phyloP scores from a whole-genome alignment of 2,113 vertebrate species.

The Pholis gunnellus region DNA sequence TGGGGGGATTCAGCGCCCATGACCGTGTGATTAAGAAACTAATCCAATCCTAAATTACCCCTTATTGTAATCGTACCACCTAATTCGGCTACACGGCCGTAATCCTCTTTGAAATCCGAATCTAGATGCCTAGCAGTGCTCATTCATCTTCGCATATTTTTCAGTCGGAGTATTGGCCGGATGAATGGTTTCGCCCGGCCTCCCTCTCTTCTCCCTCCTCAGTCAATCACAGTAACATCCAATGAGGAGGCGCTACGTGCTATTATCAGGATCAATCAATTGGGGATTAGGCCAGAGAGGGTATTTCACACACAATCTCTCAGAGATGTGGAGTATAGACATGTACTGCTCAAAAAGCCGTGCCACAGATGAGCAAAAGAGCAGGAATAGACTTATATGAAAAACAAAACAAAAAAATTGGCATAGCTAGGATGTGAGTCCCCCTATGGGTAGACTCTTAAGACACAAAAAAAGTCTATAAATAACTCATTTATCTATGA shows the following conservation, averaged over 20 bases:
- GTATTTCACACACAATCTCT: not conserved
- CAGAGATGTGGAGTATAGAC: not conserved
- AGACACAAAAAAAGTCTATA: not conserved
- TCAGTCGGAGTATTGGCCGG: slow-evolving; percentile 4
- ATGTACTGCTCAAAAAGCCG: not conserved
- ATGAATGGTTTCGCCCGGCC: slow-evolving; percentile 69
- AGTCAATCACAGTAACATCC: slow-evolving; percentile 54
- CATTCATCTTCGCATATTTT: slow-evolving; percentile 28
- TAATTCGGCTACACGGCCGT: slow-evolving; percentile 34
- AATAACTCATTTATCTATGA: not conserved
- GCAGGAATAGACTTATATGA: not conserved
- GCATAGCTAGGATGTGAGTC: not conserved
- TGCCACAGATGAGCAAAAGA: not conserved
- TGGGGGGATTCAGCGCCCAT: slow-evolving; percentile 27
- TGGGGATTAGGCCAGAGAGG: not conserved
- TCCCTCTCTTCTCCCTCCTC: slow-evolving; percentile 31
- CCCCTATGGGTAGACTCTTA: too few relatives aligned
- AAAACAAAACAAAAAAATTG: not conserved
- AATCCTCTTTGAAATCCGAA: slow-evolving; percentile 51
- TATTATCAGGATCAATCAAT: slow-evolving; percentile 31
- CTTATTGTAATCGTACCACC: slow-evolving; percentile 49
- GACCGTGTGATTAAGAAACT: slow-evolving; percentile 21
- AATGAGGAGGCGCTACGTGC: slow-evolving; percentile 74
- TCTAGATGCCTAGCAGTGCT: not conserved
- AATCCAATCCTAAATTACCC: slow-evolving; percentile 72